A percentile compares a stretch with the other conserved stretches of the same genome.
Evolutionary conservation across 2,888 invertebrate species (phyloP).

Genomic region (Proisotoma minuta): DNA sequence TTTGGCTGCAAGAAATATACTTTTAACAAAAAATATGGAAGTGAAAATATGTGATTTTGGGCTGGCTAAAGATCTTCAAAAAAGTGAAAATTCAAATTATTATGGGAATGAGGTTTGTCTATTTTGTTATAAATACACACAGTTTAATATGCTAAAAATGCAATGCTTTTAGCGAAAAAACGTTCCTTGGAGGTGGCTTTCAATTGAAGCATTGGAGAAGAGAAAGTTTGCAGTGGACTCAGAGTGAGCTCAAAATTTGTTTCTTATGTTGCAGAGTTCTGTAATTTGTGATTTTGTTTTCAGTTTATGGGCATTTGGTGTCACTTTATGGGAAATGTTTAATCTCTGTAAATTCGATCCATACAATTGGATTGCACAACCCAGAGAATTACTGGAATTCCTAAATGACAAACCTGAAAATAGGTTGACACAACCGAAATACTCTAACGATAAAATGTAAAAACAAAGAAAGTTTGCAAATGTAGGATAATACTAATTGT

Average conservation of each 20-base stretch:
- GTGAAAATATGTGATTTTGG: constrained; percentile 38
- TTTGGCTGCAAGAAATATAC: constrained; percentile 34
- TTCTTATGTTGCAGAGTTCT: no score
- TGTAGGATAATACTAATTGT: no score
- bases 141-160: no score
- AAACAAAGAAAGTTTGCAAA: neutral
- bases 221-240: constrained; percentile 20
- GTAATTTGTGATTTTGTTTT: no score
- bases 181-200: constrained; percentile 27
- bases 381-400: no score
- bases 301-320: constrained; percentile 31
- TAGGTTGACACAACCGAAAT: constrained; percentile 11
- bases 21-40: constrained; percentile 10
- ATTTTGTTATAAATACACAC: no score
- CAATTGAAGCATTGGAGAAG: constrained; percentile 18
- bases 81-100: constrained; percentile 14
- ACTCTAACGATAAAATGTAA: constrained; percentile 17
- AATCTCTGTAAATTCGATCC: constrained; percentile 20
- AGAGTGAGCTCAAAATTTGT: no score
- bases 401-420: no score
- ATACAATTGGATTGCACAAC: no score
- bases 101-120: no score
- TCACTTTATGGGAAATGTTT: constrained; percentile 30
- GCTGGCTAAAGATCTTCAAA: constrained; percentile 19
- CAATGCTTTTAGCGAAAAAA: neutral